Conservation (phyloP, 2,888 invertebrate species). For the Eurytoma californica region DNA sequence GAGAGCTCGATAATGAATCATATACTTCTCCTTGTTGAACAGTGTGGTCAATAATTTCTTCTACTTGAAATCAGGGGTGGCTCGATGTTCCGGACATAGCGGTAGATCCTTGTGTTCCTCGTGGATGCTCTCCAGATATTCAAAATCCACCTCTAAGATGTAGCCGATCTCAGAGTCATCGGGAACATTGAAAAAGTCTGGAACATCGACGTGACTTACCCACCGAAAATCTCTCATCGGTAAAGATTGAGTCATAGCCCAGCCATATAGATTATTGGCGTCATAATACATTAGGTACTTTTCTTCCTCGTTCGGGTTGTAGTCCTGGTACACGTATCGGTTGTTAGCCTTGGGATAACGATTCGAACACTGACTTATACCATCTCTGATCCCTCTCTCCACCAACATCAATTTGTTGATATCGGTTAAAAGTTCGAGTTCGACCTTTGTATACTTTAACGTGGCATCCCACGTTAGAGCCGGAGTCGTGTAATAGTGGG, state of each 20-base stretch:
- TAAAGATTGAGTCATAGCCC: constrained; percentile 27
- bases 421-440: constrained; percentile 41
- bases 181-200: too few species aligned
- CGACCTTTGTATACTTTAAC: constrained; percentile 45
- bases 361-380: constrained; percentile 47
- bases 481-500: constrained; percentile 31
- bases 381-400: constrained; percentile 48
- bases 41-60: constrained; percentile 62
- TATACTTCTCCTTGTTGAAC: constrained; percentile 61
- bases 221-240: constrained; percentile 24
- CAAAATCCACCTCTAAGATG: constrained; percentile 30
- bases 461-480: constrained; percentile 41
- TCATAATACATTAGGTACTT: constrained; percentile 18
- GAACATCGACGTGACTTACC: too few species aligned
- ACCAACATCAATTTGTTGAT: too few species aligned
- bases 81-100: constrained; percentile 61
- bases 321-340: not conserved
- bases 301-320: not conserved
- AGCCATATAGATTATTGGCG: constrained; percentile 34
- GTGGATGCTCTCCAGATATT: constrained; percentile 27
- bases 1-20: constrained; percentile 67
- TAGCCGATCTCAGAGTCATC: constrained; percentile 39
- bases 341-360: constrained; percentile 46
- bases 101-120: constrained; percentile 25
- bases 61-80: constrained; percentile 50